A percentile compares a stretch with the other conserved stretches of the same genome.
phyloP scores from a whole-genome alignment of 2,113 vertebrate genomes.

The Mystacornis crossleyi region DNA sequence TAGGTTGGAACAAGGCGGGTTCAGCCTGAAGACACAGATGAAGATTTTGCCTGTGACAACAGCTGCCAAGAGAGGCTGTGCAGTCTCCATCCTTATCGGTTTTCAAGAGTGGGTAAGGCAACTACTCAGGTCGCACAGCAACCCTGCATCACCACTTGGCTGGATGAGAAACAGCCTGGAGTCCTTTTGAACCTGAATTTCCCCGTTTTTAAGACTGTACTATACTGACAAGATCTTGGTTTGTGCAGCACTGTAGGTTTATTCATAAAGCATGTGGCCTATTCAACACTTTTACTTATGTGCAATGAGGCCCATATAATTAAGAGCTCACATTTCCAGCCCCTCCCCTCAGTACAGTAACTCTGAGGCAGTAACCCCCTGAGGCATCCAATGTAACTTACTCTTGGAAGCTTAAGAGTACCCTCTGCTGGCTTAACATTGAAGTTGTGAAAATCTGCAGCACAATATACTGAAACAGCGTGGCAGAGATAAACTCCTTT shows the following conservation, averaged over 20 bases:
- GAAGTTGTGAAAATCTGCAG: background rate
- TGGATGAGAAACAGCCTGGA: background rate
- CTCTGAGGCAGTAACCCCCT: too few relatives aligned
- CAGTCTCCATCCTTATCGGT: background rate
- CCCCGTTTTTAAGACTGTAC: background rate
- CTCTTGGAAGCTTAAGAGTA: background rate
- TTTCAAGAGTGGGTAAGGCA: background rate
- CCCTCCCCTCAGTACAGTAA: background rate
- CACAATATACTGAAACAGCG: background rate
- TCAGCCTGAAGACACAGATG: background rate
- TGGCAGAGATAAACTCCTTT: background rate
- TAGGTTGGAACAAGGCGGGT: background rate
- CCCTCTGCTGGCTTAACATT: conserved; percentile 39
- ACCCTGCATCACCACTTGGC: background rate
- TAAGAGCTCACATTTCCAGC: background rate
- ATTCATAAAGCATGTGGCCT: background rate
- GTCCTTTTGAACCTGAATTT: background rate
- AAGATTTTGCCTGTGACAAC: background rate
- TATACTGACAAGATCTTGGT: background rate
- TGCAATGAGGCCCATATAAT: background rate
- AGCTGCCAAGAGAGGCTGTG: background rate
- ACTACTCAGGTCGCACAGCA: background rate
- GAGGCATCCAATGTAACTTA: rapidly evolving
- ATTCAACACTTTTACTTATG: background rate
- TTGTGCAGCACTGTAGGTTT: background rate